Conservation (phyloP, 2,797 vertebrate genomes). For the Echiichthys vipera region DNA sequence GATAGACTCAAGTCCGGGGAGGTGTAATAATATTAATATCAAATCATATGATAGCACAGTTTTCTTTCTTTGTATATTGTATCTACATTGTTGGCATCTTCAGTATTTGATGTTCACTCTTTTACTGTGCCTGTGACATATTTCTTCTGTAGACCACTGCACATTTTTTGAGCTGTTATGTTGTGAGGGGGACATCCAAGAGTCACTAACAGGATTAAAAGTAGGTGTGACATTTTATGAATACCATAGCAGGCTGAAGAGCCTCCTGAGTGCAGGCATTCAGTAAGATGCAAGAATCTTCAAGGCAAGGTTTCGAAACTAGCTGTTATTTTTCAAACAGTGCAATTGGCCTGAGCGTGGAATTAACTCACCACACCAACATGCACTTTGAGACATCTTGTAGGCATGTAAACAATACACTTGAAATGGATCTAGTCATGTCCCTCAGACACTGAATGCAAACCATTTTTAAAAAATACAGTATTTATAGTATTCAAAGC, state of each 20-base stretch:
- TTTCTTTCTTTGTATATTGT: too few relatives aligned
- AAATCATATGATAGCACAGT: too few relatives aligned
- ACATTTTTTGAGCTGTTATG: slow-evolving; percentile 36
- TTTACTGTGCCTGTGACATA: slow-evolving; percentile 21
- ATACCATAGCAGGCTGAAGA: slow-evolving; percentile 42
- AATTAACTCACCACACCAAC: slow-evolving; percentile 12
- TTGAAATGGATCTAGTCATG: slow-evolving; percentile 1
- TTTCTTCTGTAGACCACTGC: slow-evolving; percentile 12
- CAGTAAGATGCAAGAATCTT: slow-evolving; percentile 17
- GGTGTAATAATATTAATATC: not conserved
- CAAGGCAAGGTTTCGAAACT: slow-evolving; percentile 11
- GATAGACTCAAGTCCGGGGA: not conserved
- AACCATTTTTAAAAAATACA: slow-evolving; percentile 22
- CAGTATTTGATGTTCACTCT: slow-evolving; percentile 12
- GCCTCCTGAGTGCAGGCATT: slow-evolving; percentile 36
- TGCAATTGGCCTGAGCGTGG: not conserved
- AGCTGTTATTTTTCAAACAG: slow-evolving; percentile 16
- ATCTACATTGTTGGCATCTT: not conserved
- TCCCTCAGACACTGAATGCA: not conserved
- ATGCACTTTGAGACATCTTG: not conserved
- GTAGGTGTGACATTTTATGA: slow-evolving; percentile 57
- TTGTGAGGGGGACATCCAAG: slow-evolving; percentile 44
- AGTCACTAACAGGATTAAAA: slow-evolving; percentile 65
- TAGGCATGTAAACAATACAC: not conserved
- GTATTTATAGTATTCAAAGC: slow-evolving; percentile 14